Base-by-base conservation (phyloP, 2,888 invertebrate species). In the Neria commutata region DNA sequence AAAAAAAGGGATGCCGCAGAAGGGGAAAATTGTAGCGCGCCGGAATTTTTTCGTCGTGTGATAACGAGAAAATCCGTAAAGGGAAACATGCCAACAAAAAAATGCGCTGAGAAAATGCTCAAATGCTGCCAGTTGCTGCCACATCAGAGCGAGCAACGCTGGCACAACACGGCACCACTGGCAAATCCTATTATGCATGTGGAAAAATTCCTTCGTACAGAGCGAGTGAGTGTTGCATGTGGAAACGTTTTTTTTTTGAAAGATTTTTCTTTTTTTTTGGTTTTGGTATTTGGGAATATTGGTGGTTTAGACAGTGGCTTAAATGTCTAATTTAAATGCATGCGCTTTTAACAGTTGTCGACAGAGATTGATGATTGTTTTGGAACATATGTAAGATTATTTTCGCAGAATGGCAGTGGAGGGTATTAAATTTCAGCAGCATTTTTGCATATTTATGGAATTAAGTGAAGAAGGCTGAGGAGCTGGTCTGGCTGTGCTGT, bases 311-410 rank as follows among this genome's bases (percentile, higher is more conserved):
- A 56, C 54, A 56, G 62, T 69, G 65, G 65, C 70, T 74, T 76
- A 77, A 78, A 78, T 77, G 77, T 77, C 74, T 78, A 77, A 78
- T 77, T 77, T 77, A 78, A 76, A 77, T 77, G 77, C 77, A 77
- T 77, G 75, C 73, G 71, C 70, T 74, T 71, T 75, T 72, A 72
- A 73, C 71, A 72, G 71, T 61, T 61, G 66, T 63, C 59, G 74
- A 77, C 76, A 77, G 74, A 76, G 77, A 76, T 76, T 76, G 77
- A 77, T 76, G 76, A 76, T 72, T 68, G 62, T 65, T 70, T 70
- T 69, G n/a, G n/a, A n/a, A n/a, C n/a, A n/a, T n/a, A n/a, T n/a
- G n/a, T n/a, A n/a, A n/a, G n/a, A n/a, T n/a, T n/a, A n/a, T n/a
- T n/a, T n/a, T n/a, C n/a, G n/a, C n/a, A n/a, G n/a, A n/a, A n/a